These are phyloP conservation scores for Indicator maculatus DNA, from an alignment of 2,113 vertebrate species.

Conservation along the genomic window DNA sequence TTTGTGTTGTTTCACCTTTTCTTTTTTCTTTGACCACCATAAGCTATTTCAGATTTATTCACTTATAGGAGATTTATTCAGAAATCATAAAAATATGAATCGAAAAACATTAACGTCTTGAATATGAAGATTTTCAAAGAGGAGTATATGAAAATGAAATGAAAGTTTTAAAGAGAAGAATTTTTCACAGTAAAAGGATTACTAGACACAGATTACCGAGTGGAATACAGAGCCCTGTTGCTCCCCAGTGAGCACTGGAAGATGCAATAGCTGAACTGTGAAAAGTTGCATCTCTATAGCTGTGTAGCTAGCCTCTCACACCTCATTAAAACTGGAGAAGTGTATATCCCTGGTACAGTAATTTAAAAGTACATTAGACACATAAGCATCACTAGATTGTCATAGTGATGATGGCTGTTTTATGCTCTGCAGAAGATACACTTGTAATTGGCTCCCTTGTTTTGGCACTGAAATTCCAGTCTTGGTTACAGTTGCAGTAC, in stretches of 20 bases:
- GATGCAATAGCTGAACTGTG: neutral
- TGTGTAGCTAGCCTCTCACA: neutral
- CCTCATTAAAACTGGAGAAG: neutral
- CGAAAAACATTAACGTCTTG: neutral
- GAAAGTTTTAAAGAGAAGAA: neutral
- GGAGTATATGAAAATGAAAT: neutral
- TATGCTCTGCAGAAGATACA: neutral
- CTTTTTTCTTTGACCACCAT: neutral
- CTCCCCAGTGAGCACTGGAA: neutral
- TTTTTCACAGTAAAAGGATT: neutral
- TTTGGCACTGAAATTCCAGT: neutral
- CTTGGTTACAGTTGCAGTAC: neutral
- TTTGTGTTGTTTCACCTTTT: neutral
- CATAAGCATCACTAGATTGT: neutral
- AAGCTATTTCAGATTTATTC: neutral
- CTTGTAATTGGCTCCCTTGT: neutral
- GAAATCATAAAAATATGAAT: neutral
- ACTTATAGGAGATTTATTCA: neutral
- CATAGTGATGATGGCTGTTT: neutral
- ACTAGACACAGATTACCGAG: neutral
- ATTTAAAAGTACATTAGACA: neutral
- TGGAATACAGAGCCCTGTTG: neutral
- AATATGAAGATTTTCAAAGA: neutral
- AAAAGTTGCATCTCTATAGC: neutral
- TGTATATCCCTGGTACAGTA: neutral